Evolutionary conservation across 1,140 invertebrate genomes (phyloP).

Genomic region (Cydia splendana): DNA sequence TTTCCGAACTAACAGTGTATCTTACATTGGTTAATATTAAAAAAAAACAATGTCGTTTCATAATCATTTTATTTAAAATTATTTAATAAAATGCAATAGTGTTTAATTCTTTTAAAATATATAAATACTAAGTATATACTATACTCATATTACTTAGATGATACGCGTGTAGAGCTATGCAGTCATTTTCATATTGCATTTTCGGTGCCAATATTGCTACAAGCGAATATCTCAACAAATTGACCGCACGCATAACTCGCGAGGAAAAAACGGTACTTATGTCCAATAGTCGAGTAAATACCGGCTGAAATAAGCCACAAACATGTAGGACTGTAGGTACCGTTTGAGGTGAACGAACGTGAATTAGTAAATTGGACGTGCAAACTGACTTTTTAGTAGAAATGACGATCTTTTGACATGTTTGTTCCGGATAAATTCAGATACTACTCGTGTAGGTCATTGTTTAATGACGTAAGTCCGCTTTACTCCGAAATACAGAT

Average conservation of each 20-base stretch:
- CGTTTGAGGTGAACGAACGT: conserved; percentile 19
- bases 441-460: not conserved
- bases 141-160: too few relatives aligned
- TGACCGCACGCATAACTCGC: not conserved
- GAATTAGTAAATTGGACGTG: conserved; percentile 24
- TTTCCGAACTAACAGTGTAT: too few relatives aligned
- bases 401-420: not conserved
- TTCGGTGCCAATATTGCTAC: not conserved
- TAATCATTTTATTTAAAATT: too few relatives aligned
- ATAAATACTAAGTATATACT: too few relatives aligned
- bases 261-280: not conserved
- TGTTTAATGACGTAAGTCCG: not conserved
- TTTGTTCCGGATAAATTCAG: conserved; percentile 28
- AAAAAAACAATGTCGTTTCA: too few relatives aligned
- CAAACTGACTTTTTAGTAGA: conserved; percentile 18
- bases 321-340: not conserved
- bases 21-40: too few relatives aligned
- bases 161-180: too few relatives aligned
- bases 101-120: too few relatives aligned
- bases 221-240: conserved; percentile 14
- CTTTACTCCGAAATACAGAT: not conserved
- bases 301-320: not conserved
- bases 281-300: not conserved
- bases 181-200: too few relatives aligned
- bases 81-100: too few relatives aligned